Evolutionary conservation across 2,797 vertebrate species (phyloP), one percentile per base, ranked within the genome.

Genomic region (Esox masquinongy): DNA sequence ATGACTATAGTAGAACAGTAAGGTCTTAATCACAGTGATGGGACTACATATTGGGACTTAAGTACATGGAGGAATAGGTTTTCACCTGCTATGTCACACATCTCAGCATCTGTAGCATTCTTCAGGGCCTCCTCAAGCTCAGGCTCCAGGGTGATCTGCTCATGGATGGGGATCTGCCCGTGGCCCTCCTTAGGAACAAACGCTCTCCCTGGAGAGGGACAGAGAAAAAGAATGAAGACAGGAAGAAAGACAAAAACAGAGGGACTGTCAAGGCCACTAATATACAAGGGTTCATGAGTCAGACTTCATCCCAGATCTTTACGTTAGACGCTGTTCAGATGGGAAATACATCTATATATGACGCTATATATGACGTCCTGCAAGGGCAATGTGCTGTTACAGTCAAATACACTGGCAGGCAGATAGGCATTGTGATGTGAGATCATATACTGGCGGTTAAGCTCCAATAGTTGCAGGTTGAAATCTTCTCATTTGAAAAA

Each of bases 71-170:
- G 36, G 36, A 39, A 31, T 49, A 26, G 16, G 6, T 19, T 74
- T 88, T 49, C 49, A 98, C 97, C 96, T 87, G 97, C 96, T 19
- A 98, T 96, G 77, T 99, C 97, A 1, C 97, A 99, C 97, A 99
- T 99, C 88, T 99, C 97, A 0, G 97, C 97, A 0, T 99, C 97
- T 0, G 95, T 96, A 86, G 97, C 97, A 0, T 97, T 95, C 74
- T 95, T 96, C 88, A 99, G 84, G 0, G 97, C 97, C 82, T 97
- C 96, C 89, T 99, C 97, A 86, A 99, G 88, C 90, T 99, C 97
- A 0, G 97, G 97, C 85, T 99, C 97, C 90, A 99, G 90, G 0
- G 92, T 94, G 80, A 99, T 95, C 89, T 97, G 95, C 85, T 99
- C 97, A 22, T 95, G 84, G 0, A 22, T 11, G 0, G 96, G 95